phyloP scores from a whole-genome alignment of 1,140 invertebrate genomes.

The Sesamia nonagrioides region DNA sequence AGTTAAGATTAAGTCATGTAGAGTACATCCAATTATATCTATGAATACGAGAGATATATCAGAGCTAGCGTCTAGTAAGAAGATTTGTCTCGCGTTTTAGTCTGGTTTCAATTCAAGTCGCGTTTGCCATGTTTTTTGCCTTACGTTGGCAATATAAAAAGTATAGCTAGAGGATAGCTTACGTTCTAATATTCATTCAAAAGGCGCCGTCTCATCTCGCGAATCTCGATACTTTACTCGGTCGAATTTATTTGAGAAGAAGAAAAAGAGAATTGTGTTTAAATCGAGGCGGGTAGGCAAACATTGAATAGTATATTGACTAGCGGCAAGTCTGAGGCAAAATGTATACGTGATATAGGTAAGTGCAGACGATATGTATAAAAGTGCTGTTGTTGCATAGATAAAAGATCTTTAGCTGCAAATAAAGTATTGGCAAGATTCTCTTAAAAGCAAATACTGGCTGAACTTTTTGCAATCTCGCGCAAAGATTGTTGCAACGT shows the following conservation, averaged over 20 bases:
- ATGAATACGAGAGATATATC: constrained; percentile 11
- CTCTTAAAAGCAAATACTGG: constrained; percentile 20
- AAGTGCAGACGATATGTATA: neutral
- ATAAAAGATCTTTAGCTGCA: constrained; percentile 10
- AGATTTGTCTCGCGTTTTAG: constrained; percentile 23
- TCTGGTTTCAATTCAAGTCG: constrained; percentile 20
- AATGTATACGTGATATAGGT: constrained; percentile 36
- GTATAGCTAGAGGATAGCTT: neutral
- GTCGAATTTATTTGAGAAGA: constrained; percentile 47
- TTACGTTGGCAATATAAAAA: constrained; percentile 31
- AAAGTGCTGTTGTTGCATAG: neutral
- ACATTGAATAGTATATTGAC: constrained; percentile 44
- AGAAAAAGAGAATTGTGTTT: constrained; percentile 48
- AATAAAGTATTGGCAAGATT: constrained; percentile 19
- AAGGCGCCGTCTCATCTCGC: constrained; percentile 8
- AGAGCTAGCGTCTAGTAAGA: constrained; percentile 1
- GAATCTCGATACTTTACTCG: constrained; percentile 2
- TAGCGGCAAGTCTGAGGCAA: constrained; percentile 17
- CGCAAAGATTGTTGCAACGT: constrained; percentile 15
- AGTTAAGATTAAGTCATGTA: no score
- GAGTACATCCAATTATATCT: constrained; percentile 28
- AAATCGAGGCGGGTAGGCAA: constrained; percentile 36
- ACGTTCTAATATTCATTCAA: constrained; percentile 43
- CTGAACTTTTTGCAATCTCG: constrained; percentile 25
- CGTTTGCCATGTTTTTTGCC: constrained; percentile 14